Conservation (phyloP, 2,888 invertebrate species). For the Marasmarcha lunaedactyla region DNA sequence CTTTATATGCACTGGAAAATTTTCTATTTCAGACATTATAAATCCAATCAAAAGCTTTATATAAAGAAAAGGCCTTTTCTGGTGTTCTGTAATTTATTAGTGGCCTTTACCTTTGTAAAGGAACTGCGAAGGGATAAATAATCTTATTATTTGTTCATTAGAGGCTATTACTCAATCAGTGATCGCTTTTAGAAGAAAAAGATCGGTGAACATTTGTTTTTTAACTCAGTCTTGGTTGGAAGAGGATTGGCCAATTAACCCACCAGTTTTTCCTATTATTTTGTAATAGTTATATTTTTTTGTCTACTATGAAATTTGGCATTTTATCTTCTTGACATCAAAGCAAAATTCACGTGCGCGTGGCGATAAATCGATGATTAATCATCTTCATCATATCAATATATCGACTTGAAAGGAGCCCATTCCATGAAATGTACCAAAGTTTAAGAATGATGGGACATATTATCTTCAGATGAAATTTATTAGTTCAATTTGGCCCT, state of each 20-base stretch:
- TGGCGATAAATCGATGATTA: background rate
- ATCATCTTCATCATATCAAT: background rate
- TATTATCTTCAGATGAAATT: slow-evolving; percentile 1
- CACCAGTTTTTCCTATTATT: too few species aligned
- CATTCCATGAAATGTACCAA: background rate
- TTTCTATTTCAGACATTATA: too few species aligned
- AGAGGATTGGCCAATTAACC: too few species aligned
- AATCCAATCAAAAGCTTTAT: background rate
- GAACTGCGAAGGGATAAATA: slow-evolving; percentile 20
- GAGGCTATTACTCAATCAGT: slow-evolving; percentile 13
- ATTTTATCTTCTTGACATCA: too few species aligned
- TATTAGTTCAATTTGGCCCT: background rate
- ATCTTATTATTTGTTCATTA: slow-evolving; percentile 33
- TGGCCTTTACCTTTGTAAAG: slow-evolving; percentile 15
- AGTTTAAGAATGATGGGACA: slow-evolving; percentile 1
- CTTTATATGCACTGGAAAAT: too few species aligned
- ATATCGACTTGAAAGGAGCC: background rate
- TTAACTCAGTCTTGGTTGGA: too few species aligned
- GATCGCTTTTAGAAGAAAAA: background rate
- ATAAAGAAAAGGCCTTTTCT: background rate
- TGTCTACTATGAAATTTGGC: too few species aligned
- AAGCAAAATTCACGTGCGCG: too few species aligned
- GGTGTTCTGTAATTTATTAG: background rate
- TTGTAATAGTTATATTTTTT: too few species aligned
- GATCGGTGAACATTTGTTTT: too few species aligned